phyloP scores from a whole-genome alignment of 1,140 invertebrate species.

The Drusus annulatus region DNA sequence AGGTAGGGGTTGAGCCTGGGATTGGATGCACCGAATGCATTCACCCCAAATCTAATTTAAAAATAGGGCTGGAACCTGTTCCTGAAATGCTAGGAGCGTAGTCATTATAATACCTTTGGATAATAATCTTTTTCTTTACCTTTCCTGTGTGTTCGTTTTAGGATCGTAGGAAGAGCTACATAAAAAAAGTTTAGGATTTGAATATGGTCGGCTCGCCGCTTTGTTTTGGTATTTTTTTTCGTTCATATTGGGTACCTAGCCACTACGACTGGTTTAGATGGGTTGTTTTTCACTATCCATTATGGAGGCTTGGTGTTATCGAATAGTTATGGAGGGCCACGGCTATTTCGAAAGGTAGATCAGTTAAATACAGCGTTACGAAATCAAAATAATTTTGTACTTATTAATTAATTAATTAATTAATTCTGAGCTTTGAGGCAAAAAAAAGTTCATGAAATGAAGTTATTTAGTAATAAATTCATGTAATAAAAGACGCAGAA shows the following conservation, averaged over 20 bases:
- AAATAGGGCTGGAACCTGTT: conserved; percentile 44
- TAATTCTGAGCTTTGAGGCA: no score
- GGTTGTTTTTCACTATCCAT: no score
- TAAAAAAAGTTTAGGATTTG: conserved; percentile 1
- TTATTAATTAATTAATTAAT: no score
- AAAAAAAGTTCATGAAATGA: no score
- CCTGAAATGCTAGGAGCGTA: conserved; percentile 31
- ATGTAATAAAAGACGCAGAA: no score
- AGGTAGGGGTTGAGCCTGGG: conserved; percentile 14
- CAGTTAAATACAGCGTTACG: no score
- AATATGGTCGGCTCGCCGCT: not conserved
- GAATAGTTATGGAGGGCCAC: no score
- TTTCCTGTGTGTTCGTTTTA: not conserved
- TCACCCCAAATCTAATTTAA: conserved; percentile 50
- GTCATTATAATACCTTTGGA: conserved; percentile 11
- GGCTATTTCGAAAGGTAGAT: no score
- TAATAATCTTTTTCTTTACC: not conserved
- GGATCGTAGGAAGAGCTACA: not conserved
- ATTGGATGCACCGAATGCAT: conserved; percentile 49
- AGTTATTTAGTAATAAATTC: no score
- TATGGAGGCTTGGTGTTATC: no score
- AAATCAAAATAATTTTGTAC: no score
- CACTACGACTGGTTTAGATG: no score
- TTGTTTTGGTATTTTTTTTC: conserved; percentile 19
- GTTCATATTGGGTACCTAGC: not conserved